phyloP scores from a whole-genome alignment of 1,140 invertebrate genomes.

The Reticulitermes speratus region DNA sequence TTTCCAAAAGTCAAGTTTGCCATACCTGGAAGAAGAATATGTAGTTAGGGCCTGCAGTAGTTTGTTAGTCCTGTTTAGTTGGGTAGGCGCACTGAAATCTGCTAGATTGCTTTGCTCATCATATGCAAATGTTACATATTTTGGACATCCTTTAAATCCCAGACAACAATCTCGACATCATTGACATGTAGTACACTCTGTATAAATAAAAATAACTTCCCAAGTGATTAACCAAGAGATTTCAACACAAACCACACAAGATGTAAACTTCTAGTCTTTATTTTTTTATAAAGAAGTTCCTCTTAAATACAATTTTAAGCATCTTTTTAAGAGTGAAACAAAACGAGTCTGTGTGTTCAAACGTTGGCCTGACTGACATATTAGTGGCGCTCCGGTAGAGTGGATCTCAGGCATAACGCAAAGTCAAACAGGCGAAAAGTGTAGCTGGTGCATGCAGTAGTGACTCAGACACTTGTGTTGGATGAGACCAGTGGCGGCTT shows the following conservation, averaged over 20 bases:
- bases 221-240: neutral
- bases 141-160: neutral
- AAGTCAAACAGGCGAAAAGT: neutral
- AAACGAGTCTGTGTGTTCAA: neutral
- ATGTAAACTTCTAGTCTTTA: neutral
- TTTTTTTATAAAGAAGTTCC: neutral
- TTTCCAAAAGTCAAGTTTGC: too few species aligned
- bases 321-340: neutral
- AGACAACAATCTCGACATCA: neutral
- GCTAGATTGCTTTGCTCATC: too few species aligned
- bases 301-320: neutral
- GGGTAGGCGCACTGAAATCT: too few species aligned
- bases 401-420: neutral
- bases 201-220: neutral
- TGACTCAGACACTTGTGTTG: neutral
- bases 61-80: too few species aligned
- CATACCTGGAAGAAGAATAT: too few species aligned
- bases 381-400: neutral
- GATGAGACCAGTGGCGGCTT: neutral
- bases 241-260: conserved; percentile 7
- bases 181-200: neutral
- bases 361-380: neutral
- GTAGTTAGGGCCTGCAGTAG: too few species aligned
- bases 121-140: too few species aligned
- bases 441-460: neutral